phyloP scores from a whole-genome alignment of 2,888 invertebrate genomes.

The Sinhomidia bicolor region DNA sequence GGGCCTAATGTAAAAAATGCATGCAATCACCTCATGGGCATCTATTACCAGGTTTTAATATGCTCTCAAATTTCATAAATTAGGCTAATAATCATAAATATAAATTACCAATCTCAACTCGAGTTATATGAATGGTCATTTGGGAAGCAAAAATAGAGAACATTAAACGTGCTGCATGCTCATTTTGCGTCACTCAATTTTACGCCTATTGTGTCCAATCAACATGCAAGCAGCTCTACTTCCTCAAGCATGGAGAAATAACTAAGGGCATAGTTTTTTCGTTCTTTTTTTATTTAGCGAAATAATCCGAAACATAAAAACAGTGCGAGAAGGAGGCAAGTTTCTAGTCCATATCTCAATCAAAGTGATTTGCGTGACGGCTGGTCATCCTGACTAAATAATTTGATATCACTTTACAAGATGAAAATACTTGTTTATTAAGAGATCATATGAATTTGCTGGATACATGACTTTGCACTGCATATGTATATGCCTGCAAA shows the following conservation, averaged over 20 bases:
- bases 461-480: slow-evolving; percentile 44
- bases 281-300: not conserved
- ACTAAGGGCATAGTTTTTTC: not conserved
- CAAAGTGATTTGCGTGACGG: slow-evolving; percentile 67
- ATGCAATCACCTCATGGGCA: slow-evolving; percentile 53
- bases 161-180: not conserved
- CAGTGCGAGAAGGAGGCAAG: not conserved
- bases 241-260: not conserved
- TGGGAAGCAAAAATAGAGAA: slow-evolving; percentile 15
- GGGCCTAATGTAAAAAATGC: slow-evolving; percentile 45
- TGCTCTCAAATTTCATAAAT: slow-evolving; percentile 31
- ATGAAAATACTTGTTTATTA: slow-evolving; percentile 60
- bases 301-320: not conserved
- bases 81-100: slow-evolving; percentile 66
- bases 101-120: slow-evolving; percentile 41
- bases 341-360: slow-evolving; percentile 55
- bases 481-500: slow-evolving; percentile 7
- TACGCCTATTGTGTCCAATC: slow-evolving; percentile 1
- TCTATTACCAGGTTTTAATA: not conserved
- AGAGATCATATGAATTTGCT: slow-evolving; percentile 54
- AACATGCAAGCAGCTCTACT: not conserved
- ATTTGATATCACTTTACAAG: slow-evolving; percentile 62
- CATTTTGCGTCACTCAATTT: not conserved
- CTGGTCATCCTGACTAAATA: slow-evolving; percentile 54
- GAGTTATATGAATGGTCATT: slow-evolving; percentile 37